Evolutionary conservation across 2,113 vertebrate genomes (phyloP).

Genomic region (Hoplias malabaricus): DNA sequence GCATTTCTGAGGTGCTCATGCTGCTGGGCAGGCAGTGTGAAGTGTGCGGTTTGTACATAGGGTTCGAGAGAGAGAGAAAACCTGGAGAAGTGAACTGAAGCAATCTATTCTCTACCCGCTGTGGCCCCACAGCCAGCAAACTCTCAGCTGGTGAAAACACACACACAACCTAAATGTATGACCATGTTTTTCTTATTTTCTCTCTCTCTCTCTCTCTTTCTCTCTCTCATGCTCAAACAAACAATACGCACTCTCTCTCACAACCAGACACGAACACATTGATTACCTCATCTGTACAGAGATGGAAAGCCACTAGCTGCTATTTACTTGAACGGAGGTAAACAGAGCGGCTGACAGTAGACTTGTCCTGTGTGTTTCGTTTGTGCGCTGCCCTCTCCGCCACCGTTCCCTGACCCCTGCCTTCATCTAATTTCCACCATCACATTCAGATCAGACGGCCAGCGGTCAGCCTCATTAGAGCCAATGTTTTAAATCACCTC

Average conservation of each 20-base stretch:
- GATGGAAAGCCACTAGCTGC: constrained; percentile 54
- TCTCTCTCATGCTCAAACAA: not conserved
- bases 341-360: constrained; percentile 67
- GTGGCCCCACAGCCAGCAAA: constrained; percentile 26
- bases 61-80: not conserved
- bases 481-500: constrained; percentile 82
- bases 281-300: constrained; percentile 74
- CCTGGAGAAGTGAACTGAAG: constrained; percentile 29
- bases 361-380: constrained; percentile 70
- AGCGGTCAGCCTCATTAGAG: constrained; percentile 79
- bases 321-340: constrained; percentile 73
- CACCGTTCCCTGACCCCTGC: constrained; percentile 69
- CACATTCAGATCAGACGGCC: constrained; percentile 78
- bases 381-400: constrained; percentile 62
- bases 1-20: constrained; percentile 15
- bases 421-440: constrained; percentile 75
- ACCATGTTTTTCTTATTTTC: constrained; percentile 5
- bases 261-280: constrained; percentile 66
- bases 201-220: not conserved
- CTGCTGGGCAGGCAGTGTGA: constrained; percentile 32
- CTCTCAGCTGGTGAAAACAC: constrained; percentile 32
- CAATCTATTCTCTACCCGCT: constrained; percentile 47
- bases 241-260: constrained; percentile 35
- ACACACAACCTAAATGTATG: constrained; percentile 15
- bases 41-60: constrained; percentile 36